phyloP scores from a whole-genome alignment of 2,797 vertebrate genomes.

The Thripadectes ignobilis region DNA sequence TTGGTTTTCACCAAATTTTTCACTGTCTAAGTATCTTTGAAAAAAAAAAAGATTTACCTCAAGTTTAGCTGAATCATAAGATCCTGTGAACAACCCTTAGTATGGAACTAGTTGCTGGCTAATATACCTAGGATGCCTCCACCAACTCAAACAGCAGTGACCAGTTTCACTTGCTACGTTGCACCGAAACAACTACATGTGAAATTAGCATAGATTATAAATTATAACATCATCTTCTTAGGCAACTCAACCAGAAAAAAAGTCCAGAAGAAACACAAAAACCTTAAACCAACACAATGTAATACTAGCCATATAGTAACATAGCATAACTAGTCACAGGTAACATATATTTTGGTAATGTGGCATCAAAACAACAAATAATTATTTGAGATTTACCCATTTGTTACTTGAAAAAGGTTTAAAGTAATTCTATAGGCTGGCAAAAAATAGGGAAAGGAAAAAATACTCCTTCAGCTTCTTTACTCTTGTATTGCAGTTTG shows the following conservation, averaged over 20 bases:
- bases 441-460: neutral
- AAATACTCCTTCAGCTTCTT: neutral
- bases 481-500: neutral
- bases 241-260: neutral
- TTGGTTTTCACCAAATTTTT: neutral
- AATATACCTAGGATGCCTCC: neutral
- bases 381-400: neutral
- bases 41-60: neutral
- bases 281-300: neutral
- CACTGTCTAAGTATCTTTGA: neutral
- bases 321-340: neutral
- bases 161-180: neutral
- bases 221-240: neutral
- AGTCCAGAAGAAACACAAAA: neutral
- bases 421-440: neutral
- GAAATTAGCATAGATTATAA: neutral
- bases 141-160: neutral
- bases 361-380: neutral
- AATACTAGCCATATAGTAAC: neutral
- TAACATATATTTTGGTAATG: neutral
- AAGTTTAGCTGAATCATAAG: neutral
- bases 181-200: neutral
- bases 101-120: neutral
- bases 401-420: neutral
- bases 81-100: neutral